A percentile compares a stretch with the other conserved stretches of the same genome.
These are phyloP conservation scores for Elymnias hypermnestra DNA, from an alignment of 1,140 invertebrate genomes.

Conservation along the genomic window DNA sequence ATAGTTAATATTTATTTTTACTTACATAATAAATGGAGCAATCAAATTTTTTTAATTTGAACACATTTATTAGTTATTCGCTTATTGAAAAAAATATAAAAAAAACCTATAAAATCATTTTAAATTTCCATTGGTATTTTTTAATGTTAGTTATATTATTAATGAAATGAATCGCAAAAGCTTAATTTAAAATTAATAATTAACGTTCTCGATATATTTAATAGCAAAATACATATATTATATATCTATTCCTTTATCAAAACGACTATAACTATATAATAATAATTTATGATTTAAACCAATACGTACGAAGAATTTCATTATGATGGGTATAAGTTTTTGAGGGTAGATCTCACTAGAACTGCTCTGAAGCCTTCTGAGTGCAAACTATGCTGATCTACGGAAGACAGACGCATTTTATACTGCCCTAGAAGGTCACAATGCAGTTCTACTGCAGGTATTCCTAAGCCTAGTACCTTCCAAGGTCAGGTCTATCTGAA, in stretches of 20 bases:
- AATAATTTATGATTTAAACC: constrained; percentile 9
- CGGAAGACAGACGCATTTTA: constrained; percentile 52
- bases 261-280: not conserved
- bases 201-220: too few species aligned
- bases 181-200: too few species aligned
- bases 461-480: constrained; percentile 37
- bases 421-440: constrained; percentile 56
- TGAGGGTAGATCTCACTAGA: constrained; percentile 57
- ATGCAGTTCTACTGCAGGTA: constrained; percentile 26
- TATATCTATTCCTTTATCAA: not conserved
- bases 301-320: constrained; percentile 68
- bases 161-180: too few species aligned
- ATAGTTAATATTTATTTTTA: too few species aligned
- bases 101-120: too few species aligned
- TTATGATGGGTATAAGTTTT: constrained; percentile 44
- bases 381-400: constrained; percentile 55
- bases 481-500: constrained; percentile 53
- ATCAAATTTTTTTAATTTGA: too few species aligned
- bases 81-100: too few species aligned
- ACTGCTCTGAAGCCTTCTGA: constrained; percentile 62
- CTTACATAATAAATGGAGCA: too few species aligned
- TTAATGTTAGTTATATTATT: too few species aligned
- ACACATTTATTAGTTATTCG: too few species aligned
- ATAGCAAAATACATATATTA: too few species aligned
- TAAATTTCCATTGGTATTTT: too few species aligned